A percentile compares a stretch with the other conserved stretches of the same genome.
Evolutionary conservation across 2,797 vertebrate species (phyloP).

Genomic region (Austrolebias charrua): DNA sequence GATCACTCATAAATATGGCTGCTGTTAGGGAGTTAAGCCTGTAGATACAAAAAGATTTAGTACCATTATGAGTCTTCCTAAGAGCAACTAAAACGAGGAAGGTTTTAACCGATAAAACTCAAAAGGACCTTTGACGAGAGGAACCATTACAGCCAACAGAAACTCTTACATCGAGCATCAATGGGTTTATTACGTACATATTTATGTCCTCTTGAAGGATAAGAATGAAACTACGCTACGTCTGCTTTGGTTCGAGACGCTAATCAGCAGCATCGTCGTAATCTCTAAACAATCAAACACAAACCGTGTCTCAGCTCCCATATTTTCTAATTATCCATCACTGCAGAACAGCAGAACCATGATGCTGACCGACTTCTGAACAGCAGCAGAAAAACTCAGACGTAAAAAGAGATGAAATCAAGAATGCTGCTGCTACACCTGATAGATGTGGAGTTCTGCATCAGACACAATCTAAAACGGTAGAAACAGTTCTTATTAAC

Average conservation of each 20-base stretch:
- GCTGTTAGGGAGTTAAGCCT: not conserved
- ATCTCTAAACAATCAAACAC: not conserved
- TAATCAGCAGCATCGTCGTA: slow-evolving; percentile 1
- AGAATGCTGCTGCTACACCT: not conserved
- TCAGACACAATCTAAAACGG: not conserved
- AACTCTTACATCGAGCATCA: not conserved
- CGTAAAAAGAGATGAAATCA: not conserved
- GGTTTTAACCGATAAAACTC: not conserved
- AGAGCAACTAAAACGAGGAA: not conserved
- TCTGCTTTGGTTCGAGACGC: slow-evolving; percentile 13
- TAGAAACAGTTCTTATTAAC: not conserved
- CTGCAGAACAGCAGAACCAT: not conserved
- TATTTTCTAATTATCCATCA: not conserved
- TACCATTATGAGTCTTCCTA: too few relatives aligned
- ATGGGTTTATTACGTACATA: too few relatives aligned
- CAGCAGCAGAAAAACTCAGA: slow-evolving; percentile 10
- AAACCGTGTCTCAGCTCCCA: not conserved
- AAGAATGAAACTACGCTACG: too few relatives aligned
- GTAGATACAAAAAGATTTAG: not conserved
- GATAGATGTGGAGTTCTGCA: not conserved
- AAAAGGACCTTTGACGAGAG: not conserved
- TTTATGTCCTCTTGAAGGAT: too few relatives aligned
- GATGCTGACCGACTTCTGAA: not conserved
- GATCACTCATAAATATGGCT: not conserved
- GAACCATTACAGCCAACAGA: slow-evolving; percentile 1